Evolutionary conservation across 2,888 invertebrate genomes (phyloP).

Genomic region (Conistra vaccinii): DNA sequence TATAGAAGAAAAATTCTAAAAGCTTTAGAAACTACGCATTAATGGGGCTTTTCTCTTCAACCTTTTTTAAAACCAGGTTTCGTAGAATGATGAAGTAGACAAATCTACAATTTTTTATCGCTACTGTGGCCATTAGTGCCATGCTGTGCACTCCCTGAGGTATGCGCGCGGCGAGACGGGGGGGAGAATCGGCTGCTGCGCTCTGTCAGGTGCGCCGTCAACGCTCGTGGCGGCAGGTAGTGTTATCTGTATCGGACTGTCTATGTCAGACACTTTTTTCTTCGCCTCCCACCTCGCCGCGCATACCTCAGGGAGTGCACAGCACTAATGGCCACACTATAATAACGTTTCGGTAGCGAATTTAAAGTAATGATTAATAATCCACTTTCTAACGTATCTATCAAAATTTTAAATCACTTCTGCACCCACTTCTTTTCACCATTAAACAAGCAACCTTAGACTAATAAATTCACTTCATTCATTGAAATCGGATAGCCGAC

Average conservation of each 20-base stretch:
- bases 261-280: no score
- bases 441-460: neutral
- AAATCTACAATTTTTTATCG: neutral
- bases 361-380: neutral
- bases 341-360: neutral
- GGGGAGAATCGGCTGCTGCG: no score
- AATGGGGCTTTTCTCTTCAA: neutral
- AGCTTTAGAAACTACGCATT: neutral
- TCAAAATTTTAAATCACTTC: slow-evolving; percentile 1
- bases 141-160: no score
- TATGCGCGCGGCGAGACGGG: no score
- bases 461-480: slow-evolving; percentile 58
- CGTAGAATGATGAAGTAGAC: neutral
- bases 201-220: no score
- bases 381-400: neutral
- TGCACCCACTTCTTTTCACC: neutral
- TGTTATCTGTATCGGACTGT: no score
- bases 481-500: slow-evolving; percentile 57
- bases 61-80: neutral
- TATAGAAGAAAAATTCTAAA: neutral
- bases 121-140: no score
- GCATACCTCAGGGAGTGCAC: no score
- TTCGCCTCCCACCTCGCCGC: no score
- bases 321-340: no score
- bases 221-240: no score